These are phyloP conservation scores for Pelusios castaneus DNA, from an alignment of 2,113 vertebrate species.

Conservation along the genomic window DNA sequence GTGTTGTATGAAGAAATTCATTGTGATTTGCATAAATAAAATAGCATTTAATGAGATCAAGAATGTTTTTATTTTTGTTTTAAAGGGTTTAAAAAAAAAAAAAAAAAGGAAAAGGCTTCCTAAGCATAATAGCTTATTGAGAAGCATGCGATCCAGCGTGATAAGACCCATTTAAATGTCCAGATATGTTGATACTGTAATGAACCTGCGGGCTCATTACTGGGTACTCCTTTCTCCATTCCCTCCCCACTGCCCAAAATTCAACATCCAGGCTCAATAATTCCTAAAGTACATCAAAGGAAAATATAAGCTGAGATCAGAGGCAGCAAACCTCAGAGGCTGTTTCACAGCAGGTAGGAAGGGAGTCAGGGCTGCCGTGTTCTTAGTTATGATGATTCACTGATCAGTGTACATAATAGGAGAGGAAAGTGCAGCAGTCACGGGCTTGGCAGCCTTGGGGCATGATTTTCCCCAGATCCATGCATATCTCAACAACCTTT, in stretches of 20 bases:
- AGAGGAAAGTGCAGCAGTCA: rapidly evolving
- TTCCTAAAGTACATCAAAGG: neutral
- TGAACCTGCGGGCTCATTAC: neutral
- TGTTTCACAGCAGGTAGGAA: neutral
- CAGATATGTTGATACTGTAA: neutral
- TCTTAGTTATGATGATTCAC: neutral
- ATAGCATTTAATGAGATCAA: conserved; percentile 3
- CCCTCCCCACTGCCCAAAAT: neutral
- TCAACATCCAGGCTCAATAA: neutral
- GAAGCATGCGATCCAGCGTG: neutral
- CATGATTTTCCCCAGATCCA: neutral
- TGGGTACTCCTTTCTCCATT: neutral
- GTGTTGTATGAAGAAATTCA: conserved; percentile 28
- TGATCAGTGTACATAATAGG: neutral
- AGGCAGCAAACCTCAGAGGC: neutral
- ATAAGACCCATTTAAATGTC: neutral
- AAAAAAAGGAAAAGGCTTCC: conserved; percentile 8
- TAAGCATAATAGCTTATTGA: conserved; percentile 4
- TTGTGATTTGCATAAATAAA: conserved; percentile 29
- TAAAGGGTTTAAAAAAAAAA: neutral
- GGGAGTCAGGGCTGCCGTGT: neutral
- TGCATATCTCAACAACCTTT: neutral
- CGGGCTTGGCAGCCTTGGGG: neutral
- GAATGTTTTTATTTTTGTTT: neutral
- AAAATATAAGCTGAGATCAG: neutral